Conservation (phyloP, 2,113 vertebrate genomes). For the Phoxinus phoxinus region DNA sequence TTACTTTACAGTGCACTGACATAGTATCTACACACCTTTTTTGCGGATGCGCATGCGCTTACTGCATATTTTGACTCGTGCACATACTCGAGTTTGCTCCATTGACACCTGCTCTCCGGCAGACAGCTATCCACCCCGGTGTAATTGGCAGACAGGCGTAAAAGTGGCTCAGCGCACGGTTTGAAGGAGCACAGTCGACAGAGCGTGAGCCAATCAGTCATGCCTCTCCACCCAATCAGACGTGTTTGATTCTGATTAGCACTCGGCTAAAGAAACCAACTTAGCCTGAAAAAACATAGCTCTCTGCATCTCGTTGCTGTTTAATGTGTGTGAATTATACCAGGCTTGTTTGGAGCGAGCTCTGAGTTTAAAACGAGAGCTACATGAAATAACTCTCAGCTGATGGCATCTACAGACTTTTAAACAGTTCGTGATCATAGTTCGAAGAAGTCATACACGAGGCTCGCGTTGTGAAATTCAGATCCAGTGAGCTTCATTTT, state of each 20-base stretch:
- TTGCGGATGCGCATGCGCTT: neutral
- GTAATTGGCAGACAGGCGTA: slow-evolving; percentile 60
- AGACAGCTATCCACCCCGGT: slow-evolving; percentile 47
- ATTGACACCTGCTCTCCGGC: slow-evolving; percentile 55
- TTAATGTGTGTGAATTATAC: slow-evolving; percentile 55
- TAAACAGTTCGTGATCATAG: neutral
- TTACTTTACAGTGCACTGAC: too few species aligned
- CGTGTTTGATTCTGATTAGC: slow-evolving; percentile 61
- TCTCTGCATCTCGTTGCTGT: slow-evolving; percentile 55
- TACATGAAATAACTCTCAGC: slow-evolving; percentile 35
- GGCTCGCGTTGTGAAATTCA: slow-evolving; percentile 7
- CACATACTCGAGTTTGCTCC: slow-evolving; percentile 48
- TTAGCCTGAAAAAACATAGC: slow-evolving; percentile 52
- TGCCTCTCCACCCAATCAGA: slow-evolving; percentile 62
- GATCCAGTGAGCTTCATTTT: slow-evolving; percentile 1
- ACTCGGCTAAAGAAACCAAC: slow-evolving; percentile 55
- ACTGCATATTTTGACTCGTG: slow-evolving; percentile 13
- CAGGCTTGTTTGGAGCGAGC: slow-evolving; percentile 38
- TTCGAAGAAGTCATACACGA: neutral
- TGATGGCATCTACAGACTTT: neutral
- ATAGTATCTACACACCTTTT: neutral
- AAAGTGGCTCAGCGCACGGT: slow-evolving; percentile 52
- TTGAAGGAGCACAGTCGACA: slow-evolving; percentile 50
- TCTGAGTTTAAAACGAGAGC: slow-evolving; percentile 36
- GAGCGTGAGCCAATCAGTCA: slow-evolving; percentile 62